phyloP scores from a whole-genome alignment of 2,888 invertebrate species.

The Xestobium rufovillosum region DNA sequence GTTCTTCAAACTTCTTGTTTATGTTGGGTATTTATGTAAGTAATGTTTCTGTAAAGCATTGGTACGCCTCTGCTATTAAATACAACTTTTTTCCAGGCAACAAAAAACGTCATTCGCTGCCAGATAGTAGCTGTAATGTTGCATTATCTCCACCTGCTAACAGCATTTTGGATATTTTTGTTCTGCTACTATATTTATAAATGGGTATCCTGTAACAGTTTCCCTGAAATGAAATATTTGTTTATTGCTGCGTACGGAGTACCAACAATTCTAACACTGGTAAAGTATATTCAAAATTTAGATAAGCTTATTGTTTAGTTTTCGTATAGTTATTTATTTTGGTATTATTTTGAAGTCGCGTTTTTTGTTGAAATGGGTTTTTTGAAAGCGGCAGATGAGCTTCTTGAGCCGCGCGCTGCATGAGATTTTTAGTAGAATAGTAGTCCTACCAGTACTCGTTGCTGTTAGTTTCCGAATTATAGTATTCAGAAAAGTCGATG shows the following conservation, averaged over 20 bases:
- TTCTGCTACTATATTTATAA: slow-evolving; percentile 58
- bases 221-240: slow-evolving; percentile 51
- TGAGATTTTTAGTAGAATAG: no score
- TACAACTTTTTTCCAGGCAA: slow-evolving; percentile 46
- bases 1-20: slow-evolving; percentile 55
- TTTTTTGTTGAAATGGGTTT: no score
- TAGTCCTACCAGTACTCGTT: no score
- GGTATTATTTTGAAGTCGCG: no score
- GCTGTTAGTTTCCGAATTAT: no score
- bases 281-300: no score
- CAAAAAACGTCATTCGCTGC: slow-evolving; percentile 56
- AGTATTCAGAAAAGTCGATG: no score
- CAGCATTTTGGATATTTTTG: slow-evolving; percentile 63
- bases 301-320: no score
- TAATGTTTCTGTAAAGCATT: slow-evolving; percentile 18
- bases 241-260: slow-evolving; percentile 55
- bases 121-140: slow-evolving; percentile 58
- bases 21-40: slow-evolving; percentile 59
- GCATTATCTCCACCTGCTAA: slow-evolving; percentile 62
- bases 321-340: no score
- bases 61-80: not conserved
- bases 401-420: no score
- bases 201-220: slow-evolving; percentile 42
- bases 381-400: no score
- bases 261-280: slow-evolving; percentile 59